Evolutionary conservation across 1,140 invertebrate genomes (phyloP), one percentile per base, ranked within the genome.

Genomic region (Heliconius eleuchia): DNA sequence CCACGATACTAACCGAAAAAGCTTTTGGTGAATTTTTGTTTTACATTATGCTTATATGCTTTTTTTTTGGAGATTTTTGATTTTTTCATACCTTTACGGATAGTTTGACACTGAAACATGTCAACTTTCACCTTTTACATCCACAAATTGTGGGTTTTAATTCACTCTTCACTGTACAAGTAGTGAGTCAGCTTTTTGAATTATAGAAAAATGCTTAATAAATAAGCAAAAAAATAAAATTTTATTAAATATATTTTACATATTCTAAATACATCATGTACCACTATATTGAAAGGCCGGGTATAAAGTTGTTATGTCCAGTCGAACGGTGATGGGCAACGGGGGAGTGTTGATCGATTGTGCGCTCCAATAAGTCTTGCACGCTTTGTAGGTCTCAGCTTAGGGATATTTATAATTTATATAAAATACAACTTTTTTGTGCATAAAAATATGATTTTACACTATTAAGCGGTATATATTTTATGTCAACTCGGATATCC

Each of bases 271-370:
- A 72, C 23, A 4, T 39, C 37, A 42, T 72, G 71, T 72, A 72
- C 34, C 37, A 39, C 18, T 19, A 42, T 42, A 42, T 19, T 72
- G 71, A 72, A 72, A 72, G 71, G 71, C 34, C 34, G 71, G 37
- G 37, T 72, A 72, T 72, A 72, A 72, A 72, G 71, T 72, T 39
- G 71, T 72, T 72, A 72, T 16, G 71, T 72, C 37, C 34, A 16
- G 71, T 72, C 19, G 71, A 72, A 27, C 71, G 71, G 71, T 72
- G 71, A 72, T 72, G 71, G 71, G 71, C 71, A 39, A 9, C 71
- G 19, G 71, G 13, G 71, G 71, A 72, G 71, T 72, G 71, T 72
- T 72, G 71, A 72, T 72, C 71, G 71, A 72, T 72, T 72, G 71
- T 72, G 71, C 71, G 71, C 71, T 72, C 71, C 71, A 72, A 72